Conservation (phyloP, 2,888 invertebrate genomes). For the Sarcophaga rosellei region DNA sequence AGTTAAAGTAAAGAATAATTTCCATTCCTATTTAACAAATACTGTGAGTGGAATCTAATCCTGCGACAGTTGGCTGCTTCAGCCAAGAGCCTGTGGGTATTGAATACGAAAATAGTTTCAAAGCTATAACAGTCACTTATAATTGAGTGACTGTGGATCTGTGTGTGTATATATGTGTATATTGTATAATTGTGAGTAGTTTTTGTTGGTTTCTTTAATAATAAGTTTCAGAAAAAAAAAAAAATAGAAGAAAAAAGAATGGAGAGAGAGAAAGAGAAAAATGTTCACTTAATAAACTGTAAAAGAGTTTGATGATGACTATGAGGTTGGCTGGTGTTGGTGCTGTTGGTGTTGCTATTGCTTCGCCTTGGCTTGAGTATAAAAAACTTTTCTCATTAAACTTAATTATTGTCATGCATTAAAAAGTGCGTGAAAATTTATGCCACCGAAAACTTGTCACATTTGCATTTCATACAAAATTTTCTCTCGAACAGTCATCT, state of each 20-base stretch:
- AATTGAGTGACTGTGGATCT: background rate
- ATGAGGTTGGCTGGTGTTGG: background rate
- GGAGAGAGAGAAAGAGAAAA: slow-evolving; percentile 27
- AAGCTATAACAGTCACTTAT: background rate
- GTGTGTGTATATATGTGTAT: background rate
- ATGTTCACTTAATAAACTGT: slow-evolving; percentile 52
- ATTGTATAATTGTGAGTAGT: slow-evolving; percentile 32
- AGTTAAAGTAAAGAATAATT: slow-evolving; percentile 43
- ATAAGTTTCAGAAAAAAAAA: background rate
- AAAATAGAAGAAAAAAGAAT: background rate
- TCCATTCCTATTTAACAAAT: slow-evolving; percentile 5
- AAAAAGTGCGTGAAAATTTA: slow-evolving; percentile 68
- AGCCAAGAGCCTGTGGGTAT: slow-evolving; percentile 11
- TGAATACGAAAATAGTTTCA: slow-evolving; percentile 24
- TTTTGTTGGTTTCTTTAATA: slow-evolving; percentile 48
- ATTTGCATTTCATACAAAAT: slow-evolving; percentile 64
- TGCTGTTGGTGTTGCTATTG: background rate
- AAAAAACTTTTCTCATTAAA: slow-evolving; percentile 68
- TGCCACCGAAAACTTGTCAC: slow-evolving; percentile 67
- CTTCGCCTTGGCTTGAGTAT: slow-evolving; percentile 22
- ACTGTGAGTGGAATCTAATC: background rate
- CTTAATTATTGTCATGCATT: slow-evolving; percentile 67
- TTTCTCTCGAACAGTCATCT: slow-evolving; percentile 46
- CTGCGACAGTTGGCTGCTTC: background rate
- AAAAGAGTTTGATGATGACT: slow-evolving; percentile 31